Evolutionary conservation across 2,113 vertebrate genomes (phyloP), one percentile per base, ranked within the genome.

Genomic region (Centropus bengalensis): DNA sequence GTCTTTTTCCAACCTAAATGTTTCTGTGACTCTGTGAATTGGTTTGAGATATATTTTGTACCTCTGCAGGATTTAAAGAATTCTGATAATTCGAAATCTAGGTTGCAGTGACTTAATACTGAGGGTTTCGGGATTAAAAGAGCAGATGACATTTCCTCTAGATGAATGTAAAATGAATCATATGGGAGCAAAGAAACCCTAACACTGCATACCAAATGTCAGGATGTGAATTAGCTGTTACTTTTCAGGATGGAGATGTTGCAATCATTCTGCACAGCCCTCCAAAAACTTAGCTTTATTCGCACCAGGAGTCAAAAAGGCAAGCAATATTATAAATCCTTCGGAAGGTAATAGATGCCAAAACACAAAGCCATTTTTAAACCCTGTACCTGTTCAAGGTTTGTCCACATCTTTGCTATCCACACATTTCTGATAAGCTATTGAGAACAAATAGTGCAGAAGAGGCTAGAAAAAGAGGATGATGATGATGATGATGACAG

Each of bases 51-150:
- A 58, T 91, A 1, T 73, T 82, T 87, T 44, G 45, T 82, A 69
- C 63, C 32, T 95, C 23, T 81, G 40, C 75, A 95, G 67, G 70
- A 73, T 32, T 85, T 26, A 80, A 83, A 47, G 80, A 93, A 63
- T 93, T 90, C 38, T 90, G 68, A 86, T 92, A 94, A 93, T 81
- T 82, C 24, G 67, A 90, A 91, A 75, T 94, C 47, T 81, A 42
- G 26, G 20, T 47, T 91, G 42, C 59, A 86, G 44, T 74, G 64
- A 62, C 38, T 63, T 55, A 55, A 14, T 55, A 55, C 54, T 78
- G 47, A 67, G 47, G 47, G 47, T 77, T 52, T 63, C 32, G 32
- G 28, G 33, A 86, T 54, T 44, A 73, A 78, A 94, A 74, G 1
- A 4, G 42, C 71, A 70, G 79, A 63, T 86, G 23, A 75, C 38